Evolutionary conservation across 2,888 invertebrate species (phyloP).

Genomic region (Rhagium mordax): DNA sequence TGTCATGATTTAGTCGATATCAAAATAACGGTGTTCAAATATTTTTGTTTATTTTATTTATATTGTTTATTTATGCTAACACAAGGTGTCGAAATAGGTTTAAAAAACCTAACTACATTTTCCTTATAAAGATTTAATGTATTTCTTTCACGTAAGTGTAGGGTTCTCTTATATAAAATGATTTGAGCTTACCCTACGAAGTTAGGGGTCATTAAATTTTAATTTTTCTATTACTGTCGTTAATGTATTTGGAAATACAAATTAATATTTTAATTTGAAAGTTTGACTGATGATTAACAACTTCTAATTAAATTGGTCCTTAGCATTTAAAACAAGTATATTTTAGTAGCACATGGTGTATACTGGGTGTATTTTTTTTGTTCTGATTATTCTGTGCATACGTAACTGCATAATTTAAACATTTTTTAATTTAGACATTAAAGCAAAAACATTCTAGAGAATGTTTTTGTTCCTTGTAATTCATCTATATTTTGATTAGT

Average conservation of each 20-base stretch:
- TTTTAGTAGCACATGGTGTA: no score
- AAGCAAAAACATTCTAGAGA: not conserved
- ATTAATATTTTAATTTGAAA: not conserved
- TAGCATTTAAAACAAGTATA: no score
- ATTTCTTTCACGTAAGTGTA: not conserved
- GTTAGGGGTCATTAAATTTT: not conserved
- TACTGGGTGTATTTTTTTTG: not conserved
- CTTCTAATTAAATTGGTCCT: no score
- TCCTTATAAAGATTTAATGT: not conserved
- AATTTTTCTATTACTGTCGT: not conserved
- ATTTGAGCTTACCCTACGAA: not conserved
- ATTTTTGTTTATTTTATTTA: not conserved
- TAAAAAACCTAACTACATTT: conserved; percentile 1
- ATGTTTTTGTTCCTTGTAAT: not conserved
- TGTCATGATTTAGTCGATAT: conserved; percentile 1
- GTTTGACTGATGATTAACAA: not conserved
- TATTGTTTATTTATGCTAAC: not conserved
- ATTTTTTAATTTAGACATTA: not conserved
- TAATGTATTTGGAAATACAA: not conserved
- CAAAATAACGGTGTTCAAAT: not conserved
- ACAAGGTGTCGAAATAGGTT: conserved; percentile 8
- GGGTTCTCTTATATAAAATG: not conserved
- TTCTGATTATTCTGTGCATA: not conserved
- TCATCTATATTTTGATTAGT: not conserved
- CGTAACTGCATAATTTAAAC: not conserved